Conservation (phyloP, 2,113 vertebrate species). For the Lota lota region DNA sequence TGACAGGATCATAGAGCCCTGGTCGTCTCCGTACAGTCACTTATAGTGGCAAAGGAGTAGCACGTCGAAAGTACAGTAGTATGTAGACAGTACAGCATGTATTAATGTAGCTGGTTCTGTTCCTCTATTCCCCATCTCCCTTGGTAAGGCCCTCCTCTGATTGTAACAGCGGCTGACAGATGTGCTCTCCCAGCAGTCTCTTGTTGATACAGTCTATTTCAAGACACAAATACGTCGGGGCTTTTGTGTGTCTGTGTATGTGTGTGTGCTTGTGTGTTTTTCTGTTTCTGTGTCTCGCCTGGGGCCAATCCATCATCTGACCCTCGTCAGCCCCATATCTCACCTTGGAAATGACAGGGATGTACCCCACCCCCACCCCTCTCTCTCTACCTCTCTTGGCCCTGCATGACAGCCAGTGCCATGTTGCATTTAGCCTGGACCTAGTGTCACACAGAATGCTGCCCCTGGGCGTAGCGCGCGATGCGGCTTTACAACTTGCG, state of each 20-base stretch:
- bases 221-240: background rate
- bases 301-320: background rate
- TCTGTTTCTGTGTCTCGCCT: background rate
- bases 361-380: background rate
- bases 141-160: background rate
- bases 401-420: too few relatives aligned
- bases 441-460: too few relatives aligned
- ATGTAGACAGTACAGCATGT: background rate
- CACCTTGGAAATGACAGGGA: background rate
- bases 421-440: too few relatives aligned
- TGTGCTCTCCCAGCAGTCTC: background rate
- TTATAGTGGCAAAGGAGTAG: background rate
- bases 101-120: background rate
- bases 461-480: too few relatives aligned
- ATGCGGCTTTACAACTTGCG: too few relatives aligned
- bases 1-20: background rate
- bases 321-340: background rate
- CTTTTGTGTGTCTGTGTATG: background rate
- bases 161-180: background rate
- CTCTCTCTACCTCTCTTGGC: background rate
- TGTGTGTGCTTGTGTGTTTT: slow-evolving; percentile 17
- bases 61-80: background rate
- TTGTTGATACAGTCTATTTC: background rate
- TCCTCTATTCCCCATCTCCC: background rate
- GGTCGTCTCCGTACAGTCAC: background rate